Base-by-base conservation (phyloP, 2,113 vertebrate genomes). In the Onychostruthus taczanowskii region DNA sequence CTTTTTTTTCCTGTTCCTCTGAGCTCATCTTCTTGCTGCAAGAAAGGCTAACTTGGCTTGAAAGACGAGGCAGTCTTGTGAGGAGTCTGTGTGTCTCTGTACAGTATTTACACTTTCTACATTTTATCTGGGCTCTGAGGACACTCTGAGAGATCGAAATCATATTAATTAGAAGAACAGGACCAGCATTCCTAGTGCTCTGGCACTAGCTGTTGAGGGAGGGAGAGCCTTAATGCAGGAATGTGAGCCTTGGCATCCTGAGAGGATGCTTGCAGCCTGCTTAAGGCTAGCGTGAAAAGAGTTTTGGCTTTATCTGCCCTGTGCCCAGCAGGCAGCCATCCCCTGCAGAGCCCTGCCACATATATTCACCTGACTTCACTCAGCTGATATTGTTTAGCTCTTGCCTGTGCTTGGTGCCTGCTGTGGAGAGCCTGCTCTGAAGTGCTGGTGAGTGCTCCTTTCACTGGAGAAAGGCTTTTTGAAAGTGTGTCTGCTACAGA, bases 81-180 rank as follows among this genome's bases (percentile, higher is more conserved):
- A 90, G 73, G 61, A 90, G 73, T 83, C 76, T 91, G 35, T 87
- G 58, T 76, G 68, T 74, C 78, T 95, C 79, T 78, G 85, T 94
- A 89, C 76, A 81, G 85, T 90, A 95, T 96, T 96, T 97, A 96
- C 80, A 95, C 85, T 92, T 97, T 77, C 68, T 72, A 92, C 86
- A 46, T 90, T 95, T 95, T 78, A 78, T 95, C 72, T 72, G 68
- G 52, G 88, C 92, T 96, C 92, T 68, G 73, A 92, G 86, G 69
- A 94, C 52, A 81, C 63, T 86, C 67, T 33, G 30, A 69, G 76
- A 95, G 75, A 84, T 72, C 13, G 21, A 84, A 94, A 89, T 94
- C 53, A 47, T 78, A 94, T 88, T 96, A 96, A 96, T 94, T 94
- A 95, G 67, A 94, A 94, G 78, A 91, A 80, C 35, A 90, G 61